Conservation (phyloP, 2,888 invertebrate species). For the Andrena praecox region DNA sequence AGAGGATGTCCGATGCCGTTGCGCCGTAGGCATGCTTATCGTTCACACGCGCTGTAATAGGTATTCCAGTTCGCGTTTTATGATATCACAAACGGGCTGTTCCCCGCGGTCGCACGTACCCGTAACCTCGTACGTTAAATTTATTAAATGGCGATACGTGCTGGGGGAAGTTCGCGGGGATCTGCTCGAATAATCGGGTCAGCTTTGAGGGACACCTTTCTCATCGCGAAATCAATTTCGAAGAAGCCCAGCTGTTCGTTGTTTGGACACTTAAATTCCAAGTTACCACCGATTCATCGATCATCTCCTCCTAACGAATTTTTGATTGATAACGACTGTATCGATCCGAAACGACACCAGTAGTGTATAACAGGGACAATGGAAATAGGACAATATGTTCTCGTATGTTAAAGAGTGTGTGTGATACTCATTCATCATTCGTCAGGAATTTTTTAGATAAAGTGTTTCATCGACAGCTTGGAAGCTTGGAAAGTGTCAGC, state of each 20-base stretch:
- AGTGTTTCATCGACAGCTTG: too few species aligned
- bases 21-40: conserved; percentile 43
- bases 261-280: background rate
- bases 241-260: background rate
- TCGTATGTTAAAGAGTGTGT: too few species aligned
- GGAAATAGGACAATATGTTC: too few species aligned
- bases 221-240: conserved; percentile 19
- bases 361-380: too few species aligned
- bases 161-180: conserved; percentile 28
- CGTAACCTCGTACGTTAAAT: conserved; percentile 33
- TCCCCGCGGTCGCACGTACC: conserved; percentile 20
- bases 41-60: conserved; percentile 39
- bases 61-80: conserved; percentile 51
- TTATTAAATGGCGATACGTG: conserved; percentile 48
- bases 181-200: conserved; percentile 17
- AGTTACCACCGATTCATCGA: background rate
- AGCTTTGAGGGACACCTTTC: conserved; percentile 5
- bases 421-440: too few species aligned
- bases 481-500: too few species aligned
- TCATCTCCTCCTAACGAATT: too few species aligned
- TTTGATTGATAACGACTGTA: too few species aligned
- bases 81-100: conserved; percentile 52
- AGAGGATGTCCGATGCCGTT: conserved; percentile 9
- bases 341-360: too few species aligned
- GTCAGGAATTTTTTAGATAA: too few species aligned